Conservation (phyloP, 2,888 invertebrate species). For the Ophion costatus region DNA sequence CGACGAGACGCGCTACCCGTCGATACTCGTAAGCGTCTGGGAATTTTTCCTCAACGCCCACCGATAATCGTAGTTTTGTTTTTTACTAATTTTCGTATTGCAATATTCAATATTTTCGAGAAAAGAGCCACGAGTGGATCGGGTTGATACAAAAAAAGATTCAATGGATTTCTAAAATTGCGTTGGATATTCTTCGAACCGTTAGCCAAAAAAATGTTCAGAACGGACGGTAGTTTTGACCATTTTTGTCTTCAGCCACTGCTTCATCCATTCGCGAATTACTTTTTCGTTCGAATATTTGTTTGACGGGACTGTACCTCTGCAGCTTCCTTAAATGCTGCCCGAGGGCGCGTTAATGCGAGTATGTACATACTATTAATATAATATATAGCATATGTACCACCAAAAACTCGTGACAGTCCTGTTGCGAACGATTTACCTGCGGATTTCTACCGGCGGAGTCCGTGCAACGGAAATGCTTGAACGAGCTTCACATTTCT, state of each 20-base stretch:
- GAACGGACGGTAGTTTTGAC: no score
- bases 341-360: constrained; percentile 34
- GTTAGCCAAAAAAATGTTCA: no score
- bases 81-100: no score
- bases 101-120: no score
- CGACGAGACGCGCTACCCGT: neutral
- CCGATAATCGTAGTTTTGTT: no score
- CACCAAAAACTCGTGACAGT: constrained; percentile 59
- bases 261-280: neutral
- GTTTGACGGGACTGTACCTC: constrained; percentile 13
- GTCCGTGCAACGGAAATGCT: constrained; percentile 58
- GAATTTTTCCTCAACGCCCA: no score
- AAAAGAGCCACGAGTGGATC: no score
- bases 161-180: no score
- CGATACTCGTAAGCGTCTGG: neutral
- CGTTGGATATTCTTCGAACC: no score
- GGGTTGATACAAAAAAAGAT: no score
- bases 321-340: constrained; percentile 24
- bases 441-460: constrained; percentile 29
- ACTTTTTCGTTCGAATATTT: neutral
- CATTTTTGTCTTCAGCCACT: neutral
- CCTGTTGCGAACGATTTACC: constrained; percentile 52
- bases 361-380: constrained; percentile 31
- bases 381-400: constrained; percentile 32
- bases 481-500: constrained; percentile 49